Evolutionary conservation across 2,797 vertebrate species (phyloP).

Genomic region (Pachyuromys duprasi): DNA sequence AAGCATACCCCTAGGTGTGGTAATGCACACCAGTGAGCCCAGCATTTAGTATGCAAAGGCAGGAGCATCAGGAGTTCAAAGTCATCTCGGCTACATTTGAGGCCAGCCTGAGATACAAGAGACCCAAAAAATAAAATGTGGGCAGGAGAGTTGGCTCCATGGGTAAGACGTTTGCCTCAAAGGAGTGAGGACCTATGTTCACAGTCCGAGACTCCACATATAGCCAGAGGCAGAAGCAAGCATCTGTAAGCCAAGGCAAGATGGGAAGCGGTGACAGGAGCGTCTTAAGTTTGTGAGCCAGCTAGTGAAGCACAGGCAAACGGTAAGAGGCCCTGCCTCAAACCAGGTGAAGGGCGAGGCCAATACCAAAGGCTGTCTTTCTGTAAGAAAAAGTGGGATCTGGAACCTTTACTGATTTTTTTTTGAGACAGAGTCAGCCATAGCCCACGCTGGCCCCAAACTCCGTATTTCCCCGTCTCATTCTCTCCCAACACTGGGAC

Average conservation of each 20-base stretch:
- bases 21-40: neutral
- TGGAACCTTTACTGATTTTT: neutral
- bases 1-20: neutral
- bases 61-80: neutral
- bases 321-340: neutral
- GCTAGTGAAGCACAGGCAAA: neutral
- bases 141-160: neutral
- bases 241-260: neutral
- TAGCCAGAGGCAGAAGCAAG: neutral
- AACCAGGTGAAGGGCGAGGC: neutral
- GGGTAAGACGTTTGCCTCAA: neutral
- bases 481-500: neutral
- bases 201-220: neutral
- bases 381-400: neutral
- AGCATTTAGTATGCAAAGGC: neutral
- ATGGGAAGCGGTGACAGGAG: neutral
- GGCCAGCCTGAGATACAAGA: neutral
- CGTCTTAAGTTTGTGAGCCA: neutral
- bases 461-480: neutral
- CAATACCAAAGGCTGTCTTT: neutral
- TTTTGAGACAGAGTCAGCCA: neutral
- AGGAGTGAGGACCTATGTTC: neutral
- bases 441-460: neutral
- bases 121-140: neutral
- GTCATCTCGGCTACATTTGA: neutral